A percentile compares a stretch with the other conserved stretches of the same genome.
These are phyloP conservation scores for Cyrtorhinus lividipennis DNA, from an alignment of 1,140 invertebrate species.

Conservation along the genomic window DNA sequence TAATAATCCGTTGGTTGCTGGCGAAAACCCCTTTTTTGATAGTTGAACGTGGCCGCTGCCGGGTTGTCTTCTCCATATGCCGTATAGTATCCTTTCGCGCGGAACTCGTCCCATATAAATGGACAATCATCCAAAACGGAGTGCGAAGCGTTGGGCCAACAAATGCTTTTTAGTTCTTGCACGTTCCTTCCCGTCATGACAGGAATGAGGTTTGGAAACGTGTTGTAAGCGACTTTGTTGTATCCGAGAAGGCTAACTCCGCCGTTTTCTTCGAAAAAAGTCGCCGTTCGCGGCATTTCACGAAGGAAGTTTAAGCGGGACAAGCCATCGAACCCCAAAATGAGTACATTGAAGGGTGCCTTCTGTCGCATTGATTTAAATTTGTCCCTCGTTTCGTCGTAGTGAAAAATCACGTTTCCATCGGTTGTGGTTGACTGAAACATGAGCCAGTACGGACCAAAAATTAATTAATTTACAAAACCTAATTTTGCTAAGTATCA, in stretches of 20 bases:
- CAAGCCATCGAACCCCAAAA: conserved; percentile 54
- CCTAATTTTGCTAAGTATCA: too few species aligned
- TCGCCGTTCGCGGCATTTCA: conserved; percentile 37
- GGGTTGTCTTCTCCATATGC: conserved; percentile 40
- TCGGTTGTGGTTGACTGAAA: too few species aligned
- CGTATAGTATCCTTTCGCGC: conserved; percentile 36
- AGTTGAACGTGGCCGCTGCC: conserved; percentile 40
- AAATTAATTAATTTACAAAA: too few species aligned
- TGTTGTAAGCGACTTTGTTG: conserved; percentile 34
- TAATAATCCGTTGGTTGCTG: conserved; percentile 43
- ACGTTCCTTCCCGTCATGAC: conserved; percentile 33
- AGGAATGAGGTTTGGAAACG: conserved; percentile 33
- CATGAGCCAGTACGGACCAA: too few species aligned
- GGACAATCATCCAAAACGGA: conserved; percentile 41
- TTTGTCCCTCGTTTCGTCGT: too few species aligned
- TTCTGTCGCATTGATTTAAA: conserved; percentile 3
- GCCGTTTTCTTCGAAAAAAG: conserved; percentile 30
- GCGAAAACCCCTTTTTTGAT: conserved; percentile 38
- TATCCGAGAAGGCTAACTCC: conserved; percentile 32
- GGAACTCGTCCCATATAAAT: conserved; percentile 41
- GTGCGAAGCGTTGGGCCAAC: conserved; percentile 24
- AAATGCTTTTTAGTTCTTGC: conserved; percentile 26
- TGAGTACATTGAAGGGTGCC: conserved; percentile 37
- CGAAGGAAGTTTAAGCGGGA: conserved; percentile 41
- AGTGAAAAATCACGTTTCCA: too few species aligned